phyloP scores from a whole-genome alignment of 2,797 vertebrate genomes.

The Xenops minutus region DNA sequence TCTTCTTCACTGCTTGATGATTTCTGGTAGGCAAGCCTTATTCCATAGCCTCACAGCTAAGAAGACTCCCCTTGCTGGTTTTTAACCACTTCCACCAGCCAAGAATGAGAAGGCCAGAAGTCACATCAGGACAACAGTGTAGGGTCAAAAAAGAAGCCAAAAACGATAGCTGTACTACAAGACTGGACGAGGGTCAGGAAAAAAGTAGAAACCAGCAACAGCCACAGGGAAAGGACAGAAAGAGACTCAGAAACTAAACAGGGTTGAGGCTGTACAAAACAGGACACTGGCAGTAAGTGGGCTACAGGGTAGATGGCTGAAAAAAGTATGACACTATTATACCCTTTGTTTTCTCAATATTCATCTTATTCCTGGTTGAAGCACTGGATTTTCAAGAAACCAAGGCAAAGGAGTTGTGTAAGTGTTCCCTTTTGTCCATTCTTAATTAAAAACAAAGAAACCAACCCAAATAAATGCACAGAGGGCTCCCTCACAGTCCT shows the following conservation, averaged over 20 bases:
- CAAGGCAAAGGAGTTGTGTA: background rate
- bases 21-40: constrained; percentile 56
- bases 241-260: background rate
- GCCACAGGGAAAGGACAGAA: background rate
- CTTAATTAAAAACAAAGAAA: background rate
- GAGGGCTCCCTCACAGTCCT: background rate
- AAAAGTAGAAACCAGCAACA: background rate
- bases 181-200: background rate
- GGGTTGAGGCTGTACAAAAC: background rate
- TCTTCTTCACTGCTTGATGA: constrained; percentile 50
- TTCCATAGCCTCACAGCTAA: constrained; percentile 37
- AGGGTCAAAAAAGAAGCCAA: constrained; percentile 36
- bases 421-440: background rate
- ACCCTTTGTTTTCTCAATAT: background rate
- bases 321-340: background rate
- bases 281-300: background rate
- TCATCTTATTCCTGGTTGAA: background rate
- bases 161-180: background rate
- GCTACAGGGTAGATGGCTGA: background rate
- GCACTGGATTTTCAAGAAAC: background rate
- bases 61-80: constrained; percentile 44
- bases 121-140: constrained; percentile 56
- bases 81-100: constrained; percentile 56
- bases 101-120: constrained; percentile 46
- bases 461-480: background rate